These are phyloP conservation scores for Galaxias olidus DNA, from an alignment of 2,797 vertebrate genomes.

Conservation along the genomic window DNA sequence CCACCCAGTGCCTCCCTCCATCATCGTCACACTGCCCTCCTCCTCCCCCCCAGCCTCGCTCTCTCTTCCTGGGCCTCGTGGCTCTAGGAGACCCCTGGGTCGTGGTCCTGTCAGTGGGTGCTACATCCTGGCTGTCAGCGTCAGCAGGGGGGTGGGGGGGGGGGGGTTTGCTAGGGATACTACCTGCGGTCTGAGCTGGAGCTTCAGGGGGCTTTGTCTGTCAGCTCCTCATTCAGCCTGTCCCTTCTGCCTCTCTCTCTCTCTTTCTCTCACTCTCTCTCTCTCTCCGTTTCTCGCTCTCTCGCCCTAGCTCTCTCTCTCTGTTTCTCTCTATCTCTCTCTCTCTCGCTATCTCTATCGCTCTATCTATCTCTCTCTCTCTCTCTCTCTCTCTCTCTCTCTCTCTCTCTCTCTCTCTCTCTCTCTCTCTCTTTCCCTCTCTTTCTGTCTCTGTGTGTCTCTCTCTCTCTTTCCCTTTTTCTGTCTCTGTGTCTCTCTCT, in stretches of 20 bases:
- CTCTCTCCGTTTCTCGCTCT: constrained; percentile 5
- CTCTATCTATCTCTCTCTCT: too few relatives aligned
- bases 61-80: constrained; percentile 61
- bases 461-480: too few relatives aligned
- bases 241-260: constrained; percentile 47
- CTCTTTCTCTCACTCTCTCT: constrained; percentile 3
- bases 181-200: constrained; percentile 67
- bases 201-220: constrained; percentile 73
- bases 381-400: too few relatives aligned
- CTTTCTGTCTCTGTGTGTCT: too few relatives aligned
- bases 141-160: too few relatives aligned
- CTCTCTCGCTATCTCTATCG: background rate
- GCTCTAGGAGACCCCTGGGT: constrained; percentile 43
- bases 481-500: too few relatives aligned
- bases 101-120: constrained; percentile 75
- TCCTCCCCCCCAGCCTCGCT: constrained; percentile 56
- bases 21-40: constrained; percentile 55
- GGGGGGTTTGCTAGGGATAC: constrained; percentile 72
- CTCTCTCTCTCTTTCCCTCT: too few relatives aligned
- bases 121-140: constrained; percentile 78
- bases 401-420: too few relatives aligned
- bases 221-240: constrained; percentile 72
- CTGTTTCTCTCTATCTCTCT: background rate
- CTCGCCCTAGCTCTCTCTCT: background rate
- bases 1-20: constrained; percentile 38